phyloP scores from a whole-genome alignment of 1,140 invertebrate species.

The Drosophila tropicalis region DNA sequence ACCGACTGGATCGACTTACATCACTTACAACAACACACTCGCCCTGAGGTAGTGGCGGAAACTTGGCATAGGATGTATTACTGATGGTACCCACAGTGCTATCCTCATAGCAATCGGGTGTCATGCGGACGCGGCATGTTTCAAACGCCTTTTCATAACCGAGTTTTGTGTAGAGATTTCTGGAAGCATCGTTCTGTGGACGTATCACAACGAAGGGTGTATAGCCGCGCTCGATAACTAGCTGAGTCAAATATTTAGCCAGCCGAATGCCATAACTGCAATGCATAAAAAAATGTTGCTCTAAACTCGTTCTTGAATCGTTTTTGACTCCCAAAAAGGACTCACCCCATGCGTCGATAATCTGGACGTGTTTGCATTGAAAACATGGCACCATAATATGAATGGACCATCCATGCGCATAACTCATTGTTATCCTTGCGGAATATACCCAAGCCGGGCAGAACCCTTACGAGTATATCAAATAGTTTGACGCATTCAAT shows the following conservation, averaged over 20 bases:
- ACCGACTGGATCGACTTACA: slow-evolving; percentile 16
- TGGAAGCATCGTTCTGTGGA: slow-evolving; percentile 92
- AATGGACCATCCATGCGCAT: slow-evolving; percentile 94
- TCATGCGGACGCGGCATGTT: slow-evolving; percentile 89
- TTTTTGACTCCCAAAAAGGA: neutral
- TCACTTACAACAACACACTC: slow-evolving; percentile 59
- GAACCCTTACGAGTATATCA: slow-evolving; percentile 88
- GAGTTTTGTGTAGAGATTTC: slow-evolving; percentile 90
- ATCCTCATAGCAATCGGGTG: slow-evolving; percentile 84
- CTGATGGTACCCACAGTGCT: slow-evolving; percentile 70
- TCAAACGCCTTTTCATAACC: slow-evolving; percentile 90
- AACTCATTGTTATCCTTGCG: slow-evolving; percentile 86
- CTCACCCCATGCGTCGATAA: slow-evolving; percentile 89
- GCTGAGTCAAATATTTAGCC: slow-evolving; percentile 87
- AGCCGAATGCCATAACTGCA: slow-evolving; percentile 87
- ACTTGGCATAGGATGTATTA: slow-evolving; percentile 70
- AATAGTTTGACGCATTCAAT: slow-evolving; percentile 92
- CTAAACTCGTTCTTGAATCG: neutral
- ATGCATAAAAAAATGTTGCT: neutral
- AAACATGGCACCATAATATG: slow-evolving; percentile 94
- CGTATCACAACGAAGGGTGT: slow-evolving; percentile 93
- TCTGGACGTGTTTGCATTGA: slow-evolving; percentile 94
- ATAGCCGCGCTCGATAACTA: slow-evolving; percentile 89
- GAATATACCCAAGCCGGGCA: slow-evolving; percentile 92
- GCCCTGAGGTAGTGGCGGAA: slow-evolving; percentile 69